These are phyloP conservation scores for Epistrophe eligans DNA, from an alignment of 2,888 invertebrate species.

Conservation along the genomic window DNA sequence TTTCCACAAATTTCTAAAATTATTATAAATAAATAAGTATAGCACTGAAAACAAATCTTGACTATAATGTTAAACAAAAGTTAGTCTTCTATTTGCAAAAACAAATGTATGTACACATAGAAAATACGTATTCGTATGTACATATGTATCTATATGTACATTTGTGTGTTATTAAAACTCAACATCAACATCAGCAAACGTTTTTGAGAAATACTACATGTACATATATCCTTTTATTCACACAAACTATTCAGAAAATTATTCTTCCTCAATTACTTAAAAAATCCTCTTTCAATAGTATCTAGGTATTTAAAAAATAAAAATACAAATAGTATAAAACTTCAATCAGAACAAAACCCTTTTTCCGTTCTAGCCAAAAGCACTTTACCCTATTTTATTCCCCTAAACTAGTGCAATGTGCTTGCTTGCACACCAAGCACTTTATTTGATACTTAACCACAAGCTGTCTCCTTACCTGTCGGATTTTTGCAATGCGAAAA, in stretches of 20 bases:
- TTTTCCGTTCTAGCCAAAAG: slow-evolving; percentile 7
- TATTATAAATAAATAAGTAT: too few species aligned
- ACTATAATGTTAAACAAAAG: too few species aligned
- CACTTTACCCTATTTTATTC: background rate
- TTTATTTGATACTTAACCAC: slow-evolving; percentile 25
- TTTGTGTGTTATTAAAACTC: background rate
- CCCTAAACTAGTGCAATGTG: slow-evolving; percentile 3
- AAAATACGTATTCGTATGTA: too few species aligned
- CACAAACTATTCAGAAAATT: background rate
- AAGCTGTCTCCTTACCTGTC: slow-evolving; percentile 55
- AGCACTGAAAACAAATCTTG: too few species aligned
- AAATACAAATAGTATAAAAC: slow-evolving; percentile 1
- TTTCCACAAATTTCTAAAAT: too few species aligned
- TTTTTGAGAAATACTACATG: background rate
- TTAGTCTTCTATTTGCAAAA: too few species aligned
- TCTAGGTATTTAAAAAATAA: background rate
- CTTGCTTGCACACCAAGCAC: slow-evolving; percentile 19
- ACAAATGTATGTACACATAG: too few species aligned
- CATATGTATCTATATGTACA: too few species aligned
- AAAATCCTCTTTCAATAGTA: background rate
- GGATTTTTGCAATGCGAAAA: slow-evolving; percentile 44
- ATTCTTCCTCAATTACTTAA: background rate
- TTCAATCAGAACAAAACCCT: slow-evolving; percentile 10
- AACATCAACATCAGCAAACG: background rate
- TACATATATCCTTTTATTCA: background rate